Percentiles rank a stretch among this genome's conserved stretches.
Conservation (phyloP, 1,140 invertebrate genomes). For the Drosophila nikananu region DNA sequence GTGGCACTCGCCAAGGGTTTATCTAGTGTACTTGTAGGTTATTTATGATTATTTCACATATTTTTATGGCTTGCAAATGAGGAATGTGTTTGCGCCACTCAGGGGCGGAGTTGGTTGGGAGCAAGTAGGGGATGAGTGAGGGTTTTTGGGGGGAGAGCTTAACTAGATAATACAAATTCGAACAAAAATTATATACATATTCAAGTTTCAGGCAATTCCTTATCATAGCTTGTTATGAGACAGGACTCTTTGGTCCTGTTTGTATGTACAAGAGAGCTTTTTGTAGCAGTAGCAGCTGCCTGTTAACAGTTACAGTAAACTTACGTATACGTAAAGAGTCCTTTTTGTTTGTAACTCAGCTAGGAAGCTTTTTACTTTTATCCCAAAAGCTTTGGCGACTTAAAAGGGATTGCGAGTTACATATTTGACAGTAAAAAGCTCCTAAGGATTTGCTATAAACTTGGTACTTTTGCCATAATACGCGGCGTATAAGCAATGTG, state of each 20-base stretch:
- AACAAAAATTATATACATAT: slow-evolving; percentile 13
- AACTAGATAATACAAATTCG: not conserved
- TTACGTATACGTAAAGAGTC: slow-evolving; percentile 5
- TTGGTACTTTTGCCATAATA: not conserved
- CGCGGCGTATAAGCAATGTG: slow-evolving; percentile 17
- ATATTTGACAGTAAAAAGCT: slow-evolving; percentile 26
- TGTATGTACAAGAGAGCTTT: slow-evolving; percentile 18
- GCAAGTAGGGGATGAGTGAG: not conserved
- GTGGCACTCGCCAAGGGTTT: slow-evolving; percentile 54
- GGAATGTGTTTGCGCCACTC: slow-evolving; percentile 25
- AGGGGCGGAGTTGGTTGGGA: slow-evolving; percentile 4
- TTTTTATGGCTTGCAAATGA: slow-evolving; percentile 53
- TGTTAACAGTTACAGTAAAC: not conserved
- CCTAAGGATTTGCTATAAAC: slow-evolving; percentile 11
- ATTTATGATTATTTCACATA: slow-evolving; percentile 66
- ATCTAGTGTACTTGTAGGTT: slow-evolving; percentile 65
- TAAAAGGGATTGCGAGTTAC: not conserved
- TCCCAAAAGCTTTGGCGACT: not conserved
- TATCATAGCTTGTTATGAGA: slow-evolving; percentile 22
- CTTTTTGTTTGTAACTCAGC: slow-evolving; percentile 3
- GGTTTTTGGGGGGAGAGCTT: not conserved
- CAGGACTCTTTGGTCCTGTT: not conserved
- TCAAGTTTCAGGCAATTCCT: slow-evolving; percentile 7
- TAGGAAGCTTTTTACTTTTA: slow-evolving; percentile 14
- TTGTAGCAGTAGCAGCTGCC: slow-evolving; percentile 16